Base-by-base conservation (phyloP, 1,140 invertebrate species). In the Hylyphantes graminicola region DNA sequence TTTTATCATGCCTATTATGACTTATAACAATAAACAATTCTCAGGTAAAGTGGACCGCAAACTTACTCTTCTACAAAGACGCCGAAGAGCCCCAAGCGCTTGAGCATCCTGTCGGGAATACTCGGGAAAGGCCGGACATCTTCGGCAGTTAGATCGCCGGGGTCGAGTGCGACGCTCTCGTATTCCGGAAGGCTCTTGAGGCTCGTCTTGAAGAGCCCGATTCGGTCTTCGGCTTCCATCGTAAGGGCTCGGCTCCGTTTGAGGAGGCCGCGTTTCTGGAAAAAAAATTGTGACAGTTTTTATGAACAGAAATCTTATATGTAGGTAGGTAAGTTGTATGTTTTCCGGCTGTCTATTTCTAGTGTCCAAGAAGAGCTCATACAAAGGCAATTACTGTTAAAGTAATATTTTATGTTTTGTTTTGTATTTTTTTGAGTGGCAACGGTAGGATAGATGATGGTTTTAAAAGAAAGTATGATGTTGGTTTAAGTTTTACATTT, bases 91-190 rank as follows among this genome's bases (percentile, higher is more conserved):
- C 77, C 85, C 9, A 86, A 68, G 35, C 35, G 57, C 17, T 79
- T 78, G 19, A 86, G 75, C 51, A 86, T 54, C 8, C 57, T 73
- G 35, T 86, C 85, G 2, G 85, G 85, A 0, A 86, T 57, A 59
- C 75, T 84, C 5, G 85, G 85, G 17, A 86, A 86, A 7, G 77
- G 48, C 17, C 13, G 21, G 0, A 19, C 68, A 8, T 73, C 55
- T 4, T 72, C 67, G 13, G 21, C 10, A 9, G 72, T 67, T 7
- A 61, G 54, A 21, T 61, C 19, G 50, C 6, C 9, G 54, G 72
- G 51, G 6, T 57, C 35, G 19, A 74, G 72, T 11, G 53, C 57
- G 54, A 13, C 12, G 51, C 67, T 72, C 11, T 81, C 79, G 15
- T 55, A 81, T 17, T 72, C 68, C 5, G 79, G 68, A 2, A 73